A percentile compares a stretch with the other conserved stretches of the same genome.
Evolutionary conservation across 2,888 invertebrate genomes (phyloP).

Genomic region (Phasia obesa): DNA sequence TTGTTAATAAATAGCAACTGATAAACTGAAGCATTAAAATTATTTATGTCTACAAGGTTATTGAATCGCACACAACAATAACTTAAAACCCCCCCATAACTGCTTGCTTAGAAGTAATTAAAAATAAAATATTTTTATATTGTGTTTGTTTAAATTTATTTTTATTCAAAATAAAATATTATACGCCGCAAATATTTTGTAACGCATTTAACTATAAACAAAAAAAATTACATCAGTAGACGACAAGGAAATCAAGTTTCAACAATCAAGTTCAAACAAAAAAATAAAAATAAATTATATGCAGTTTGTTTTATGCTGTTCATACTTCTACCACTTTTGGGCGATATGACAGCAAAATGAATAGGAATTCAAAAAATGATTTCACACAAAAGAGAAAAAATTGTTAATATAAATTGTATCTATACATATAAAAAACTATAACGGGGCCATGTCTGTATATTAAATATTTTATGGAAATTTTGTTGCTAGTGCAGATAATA

Average conservation of each 20-base stretch:
- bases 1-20: constrained; percentile 20
- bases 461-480: too few relatives aligned
- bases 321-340: too few relatives aligned
- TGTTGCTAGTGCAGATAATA: too few relatives aligned
- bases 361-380: too few relatives aligned
- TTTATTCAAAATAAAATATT: not conserved
- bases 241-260: constrained; percentile 13
- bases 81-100: not conserved
- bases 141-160: not conserved
- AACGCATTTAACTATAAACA: not conserved
- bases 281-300: not conserved
- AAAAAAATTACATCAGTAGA: not conserved
- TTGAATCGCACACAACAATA: constrained; percentile 18
- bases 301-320: too few relatives aligned
- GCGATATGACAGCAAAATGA: too few relatives aligned
- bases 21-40: constrained; percentile 34
- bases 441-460: too few relatives aligned
- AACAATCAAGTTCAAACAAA: not conserved
- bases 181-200: not conserved
- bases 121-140: constrained; percentile 6
- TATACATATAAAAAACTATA: too few relatives aligned
- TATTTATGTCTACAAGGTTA: constrained; percentile 46
- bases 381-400: too few relatives aligned
- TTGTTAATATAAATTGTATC: too few relatives aligned
- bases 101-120: not conserved